A percentile compares a stretch with the other conserved stretches of the same genome.
Evolutionary conservation across 1,140 invertebrate species (phyloP).

Genomic region (Leguminivora glycinivorella): DNA sequence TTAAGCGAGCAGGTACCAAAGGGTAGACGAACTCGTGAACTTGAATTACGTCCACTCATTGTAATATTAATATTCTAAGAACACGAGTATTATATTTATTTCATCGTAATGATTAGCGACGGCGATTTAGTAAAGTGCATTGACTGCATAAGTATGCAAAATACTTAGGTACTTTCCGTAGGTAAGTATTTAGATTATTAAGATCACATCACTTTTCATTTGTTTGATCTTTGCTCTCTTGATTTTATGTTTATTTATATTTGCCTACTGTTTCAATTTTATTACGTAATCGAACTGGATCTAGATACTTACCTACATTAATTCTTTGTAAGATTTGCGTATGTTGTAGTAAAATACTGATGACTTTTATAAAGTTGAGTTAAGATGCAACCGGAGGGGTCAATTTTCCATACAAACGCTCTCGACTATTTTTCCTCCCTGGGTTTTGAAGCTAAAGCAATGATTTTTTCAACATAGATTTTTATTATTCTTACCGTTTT

Average conservation of each 20-base stretch:
- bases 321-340: no score
- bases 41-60: constrained; percentile 24
- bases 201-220: neutral
- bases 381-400: no score
- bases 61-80: constrained; percentile 14
- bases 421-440: no score
- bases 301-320: no score
- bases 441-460: no score
- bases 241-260: neutral
- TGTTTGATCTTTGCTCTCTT: constrained; percentile 14
- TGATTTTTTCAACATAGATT: no score
- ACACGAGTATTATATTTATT: constrained; percentile 7
- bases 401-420: no score
- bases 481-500: no score
- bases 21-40: constrained; percentile 16
- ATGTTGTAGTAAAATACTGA: no score
- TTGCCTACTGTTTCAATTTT: neutral
- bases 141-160: neutral
- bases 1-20: neutral
- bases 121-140: constrained; percentile 14
- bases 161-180: neutral
- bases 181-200: neutral
- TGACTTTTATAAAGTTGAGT: no score
- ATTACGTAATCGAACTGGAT: neutral
- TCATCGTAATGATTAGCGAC: neutral